Evolutionary conservation across 2,797 vertebrate genomes (phyloP).

Genomic region (Aphelocoma californica): DNA sequence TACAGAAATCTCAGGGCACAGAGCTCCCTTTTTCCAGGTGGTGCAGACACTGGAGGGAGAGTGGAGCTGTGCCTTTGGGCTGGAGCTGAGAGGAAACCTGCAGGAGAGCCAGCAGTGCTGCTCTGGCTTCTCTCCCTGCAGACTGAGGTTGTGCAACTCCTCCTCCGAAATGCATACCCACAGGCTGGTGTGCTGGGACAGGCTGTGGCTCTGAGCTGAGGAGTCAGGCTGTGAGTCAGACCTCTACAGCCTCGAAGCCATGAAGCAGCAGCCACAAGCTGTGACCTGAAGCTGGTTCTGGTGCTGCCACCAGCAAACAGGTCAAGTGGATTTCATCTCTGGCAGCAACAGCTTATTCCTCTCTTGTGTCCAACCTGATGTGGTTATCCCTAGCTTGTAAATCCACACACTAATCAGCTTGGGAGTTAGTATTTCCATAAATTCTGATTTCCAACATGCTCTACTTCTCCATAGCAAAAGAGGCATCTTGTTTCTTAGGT

Average conservation of each 20-base stretch:
- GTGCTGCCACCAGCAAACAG: neutral
- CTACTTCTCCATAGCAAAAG: neutral
- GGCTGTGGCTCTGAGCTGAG: neutral
- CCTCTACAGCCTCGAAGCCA: neutral
- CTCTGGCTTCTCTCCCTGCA: neutral
- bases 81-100: neutral
- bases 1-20: neutral
- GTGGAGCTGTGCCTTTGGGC: neutral
- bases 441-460: neutral
- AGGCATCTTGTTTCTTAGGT: neutral
- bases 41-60: neutral
- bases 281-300: neutral
- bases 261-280: neutral
- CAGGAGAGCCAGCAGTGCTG: neutral
- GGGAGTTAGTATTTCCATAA: neutral
- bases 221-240: neutral
- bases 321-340: neutral
- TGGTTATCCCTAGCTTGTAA: neutral
- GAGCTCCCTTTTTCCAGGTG: neutral
- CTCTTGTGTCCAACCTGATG: neutral
- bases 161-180: accelerated
- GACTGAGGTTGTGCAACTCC: neutral
- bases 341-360: neutral
- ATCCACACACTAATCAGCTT: neutral
- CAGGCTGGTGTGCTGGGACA: neutral